Conservation (phyloP, 2,888 invertebrate genomes). For the Cosmia trapezina region DNA sequence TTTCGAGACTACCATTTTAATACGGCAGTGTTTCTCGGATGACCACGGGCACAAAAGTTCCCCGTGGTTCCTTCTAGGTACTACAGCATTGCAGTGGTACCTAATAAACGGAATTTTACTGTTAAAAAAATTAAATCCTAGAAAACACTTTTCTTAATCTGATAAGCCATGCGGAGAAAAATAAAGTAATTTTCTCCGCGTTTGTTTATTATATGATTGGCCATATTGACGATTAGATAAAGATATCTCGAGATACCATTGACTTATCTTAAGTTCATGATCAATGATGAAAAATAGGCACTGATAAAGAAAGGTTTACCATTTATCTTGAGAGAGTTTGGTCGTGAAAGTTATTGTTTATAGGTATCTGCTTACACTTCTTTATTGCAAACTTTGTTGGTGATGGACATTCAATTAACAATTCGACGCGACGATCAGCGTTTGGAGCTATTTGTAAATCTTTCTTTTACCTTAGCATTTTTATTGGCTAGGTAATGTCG, state of each 20-base stretch:
- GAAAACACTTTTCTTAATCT: not conserved
- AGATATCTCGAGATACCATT: conserved; percentile 18
- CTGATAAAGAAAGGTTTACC: not conserved
- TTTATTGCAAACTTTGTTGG: conserved; percentile 7
- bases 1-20: too few relatives aligned
- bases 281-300: conserved; percentile 23
- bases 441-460: not conserved
- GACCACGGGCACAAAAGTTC: too few relatives aligned
- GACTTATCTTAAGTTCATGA: conserved; percentile 38
- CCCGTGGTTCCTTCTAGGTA: too few relatives aligned
- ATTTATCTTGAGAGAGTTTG: conserved; percentile 6
- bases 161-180: not conserved
- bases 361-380: not conserved
- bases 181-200: not conserved
- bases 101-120: not conserved
- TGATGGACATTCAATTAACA: conserved; percentile 27
- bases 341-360: conserved; percentile 22
- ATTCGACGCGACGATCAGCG: conserved; percentile 36
- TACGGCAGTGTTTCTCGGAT: too few relatives aligned
- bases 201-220: not conserved
- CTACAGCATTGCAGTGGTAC: too few relatives aligned
- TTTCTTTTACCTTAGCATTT: conserved; percentile 19
- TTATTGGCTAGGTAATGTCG: not conserved
- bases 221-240: conserved; percentile 38
- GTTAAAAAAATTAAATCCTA: not conserved